Percentiles rank a stretch among this genome's conserved stretches.
These are phyloP conservation scores for Lutraria lutraria DNA, from an alignment of 2,888 invertebrate genomes.

Conservation along the genomic window DNA sequence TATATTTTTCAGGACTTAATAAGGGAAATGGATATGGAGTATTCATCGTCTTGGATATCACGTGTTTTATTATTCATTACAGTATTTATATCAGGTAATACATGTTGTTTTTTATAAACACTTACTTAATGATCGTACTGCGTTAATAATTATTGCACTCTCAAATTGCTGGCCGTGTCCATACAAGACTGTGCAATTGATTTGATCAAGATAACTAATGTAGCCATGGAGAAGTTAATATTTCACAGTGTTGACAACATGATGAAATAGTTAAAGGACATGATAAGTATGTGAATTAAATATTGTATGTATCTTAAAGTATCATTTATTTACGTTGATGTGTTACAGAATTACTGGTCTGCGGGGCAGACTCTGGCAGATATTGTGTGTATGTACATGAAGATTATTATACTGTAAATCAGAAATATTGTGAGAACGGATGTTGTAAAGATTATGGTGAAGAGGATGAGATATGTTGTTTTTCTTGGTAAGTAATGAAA, in stretches of 20 bases:
- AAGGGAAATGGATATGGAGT: background rate
- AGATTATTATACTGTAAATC: constrained; percentile 49
- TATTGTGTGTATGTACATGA: constrained; percentile 64
- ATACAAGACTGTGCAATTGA: too few relatives aligned
- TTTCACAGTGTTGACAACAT: too few relatives aligned
- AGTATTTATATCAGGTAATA: background rate
- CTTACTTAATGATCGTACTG: too few relatives aligned
- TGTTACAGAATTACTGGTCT: background rate
- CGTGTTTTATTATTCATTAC: background rate
- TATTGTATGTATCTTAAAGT: background rate
- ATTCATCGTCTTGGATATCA: background rate
- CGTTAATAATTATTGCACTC: too few relatives aligned
- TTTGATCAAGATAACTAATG: too few relatives aligned
- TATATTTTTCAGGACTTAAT: background rate
- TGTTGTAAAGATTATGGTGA: constrained; percentile 63
- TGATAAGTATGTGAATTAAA: too few relatives aligned
- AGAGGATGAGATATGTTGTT: constrained; percentile 65
- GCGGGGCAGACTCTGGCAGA: constrained; percentile 5
- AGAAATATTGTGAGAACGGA: constrained; percentile 55
- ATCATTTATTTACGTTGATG: background rate
- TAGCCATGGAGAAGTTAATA: too few relatives aligned
- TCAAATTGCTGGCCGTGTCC: too few relatives aligned
- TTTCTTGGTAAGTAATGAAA: constrained; percentile 49
- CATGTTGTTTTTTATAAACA: too few relatives aligned
- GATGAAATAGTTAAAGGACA: too few relatives aligned